Evolutionary conservation across 2,797 vertebrate genomes (phyloP).

Genomic region (Paedocypris micromegethes): DNA sequence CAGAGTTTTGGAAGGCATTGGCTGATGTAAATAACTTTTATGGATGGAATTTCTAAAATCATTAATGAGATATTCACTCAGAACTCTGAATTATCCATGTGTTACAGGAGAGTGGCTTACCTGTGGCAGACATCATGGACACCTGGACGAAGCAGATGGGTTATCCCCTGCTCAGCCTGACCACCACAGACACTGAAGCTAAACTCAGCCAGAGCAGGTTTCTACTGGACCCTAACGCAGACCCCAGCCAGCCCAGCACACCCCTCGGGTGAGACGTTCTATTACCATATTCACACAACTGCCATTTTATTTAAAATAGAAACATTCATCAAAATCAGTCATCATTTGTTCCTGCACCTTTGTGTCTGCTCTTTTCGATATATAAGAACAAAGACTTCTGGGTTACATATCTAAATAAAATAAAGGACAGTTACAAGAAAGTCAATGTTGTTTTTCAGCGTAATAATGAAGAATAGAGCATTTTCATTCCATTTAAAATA

Average conservation of each 20-base stretch:
- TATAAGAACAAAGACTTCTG: too few relatives aligned
- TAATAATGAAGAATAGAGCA: too few relatives aligned
- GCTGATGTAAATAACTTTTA: constrained; percentile 64
- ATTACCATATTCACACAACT: neutral
- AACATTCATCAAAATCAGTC: too few relatives aligned
- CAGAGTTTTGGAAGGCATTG: constrained; percentile 84
- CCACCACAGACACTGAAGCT: constrained; percentile 32
- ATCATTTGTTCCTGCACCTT: too few relatives aligned
- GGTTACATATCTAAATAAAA: too few relatives aligned
- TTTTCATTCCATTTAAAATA: too few relatives aligned
- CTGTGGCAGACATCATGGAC: constrained; percentile 84
- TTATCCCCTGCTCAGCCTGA: constrained; percentile 79
- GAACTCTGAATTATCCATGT: neutral
- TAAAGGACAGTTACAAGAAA: too few relatives aligned
- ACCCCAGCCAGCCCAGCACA: constrained; percentile 62
- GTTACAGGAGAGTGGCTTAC: constrained; percentile 72
- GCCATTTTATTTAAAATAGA: too few relatives aligned
- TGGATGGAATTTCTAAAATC: neutral
- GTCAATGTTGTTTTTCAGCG: too few relatives aligned
- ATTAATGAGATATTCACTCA: too few relatives aligned
- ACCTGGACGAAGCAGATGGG: constrained; percentile 98
- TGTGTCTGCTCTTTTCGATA: too few relatives aligned
- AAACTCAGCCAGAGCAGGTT: constrained; percentile 79
- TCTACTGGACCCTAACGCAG: constrained; percentile 77
- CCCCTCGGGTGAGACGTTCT: constrained; percentile 55